Conservation (phyloP, 2,113 vertebrate species). For the Dipodomys spectabilis region DNA sequence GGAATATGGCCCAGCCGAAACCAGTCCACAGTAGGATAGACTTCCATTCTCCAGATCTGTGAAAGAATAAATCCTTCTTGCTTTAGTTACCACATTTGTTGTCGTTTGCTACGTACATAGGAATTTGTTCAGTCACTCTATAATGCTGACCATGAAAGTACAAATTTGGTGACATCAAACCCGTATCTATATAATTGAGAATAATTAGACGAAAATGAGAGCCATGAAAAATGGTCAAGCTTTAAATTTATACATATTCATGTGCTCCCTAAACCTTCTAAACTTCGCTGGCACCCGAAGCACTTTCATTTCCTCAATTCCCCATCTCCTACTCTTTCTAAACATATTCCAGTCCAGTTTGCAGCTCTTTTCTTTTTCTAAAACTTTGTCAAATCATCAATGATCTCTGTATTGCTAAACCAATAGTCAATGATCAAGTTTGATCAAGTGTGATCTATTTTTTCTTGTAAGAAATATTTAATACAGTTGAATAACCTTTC, state of each 20-base stretch:
- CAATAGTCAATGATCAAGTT: background rate
- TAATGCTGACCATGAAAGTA: background rate
- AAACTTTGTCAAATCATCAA: background rate
- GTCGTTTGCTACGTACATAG: background rate
- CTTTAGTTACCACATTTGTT: background rate
- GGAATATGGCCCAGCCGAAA: rapidly evolving
- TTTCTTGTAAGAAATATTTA: background rate
- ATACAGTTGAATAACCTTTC: background rate
- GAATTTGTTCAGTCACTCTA: background rate
- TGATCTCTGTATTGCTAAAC: background rate
- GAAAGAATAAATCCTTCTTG: background rate
- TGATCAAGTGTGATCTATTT: background rate
- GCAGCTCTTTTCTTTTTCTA: background rate
- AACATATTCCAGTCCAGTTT: background rate
- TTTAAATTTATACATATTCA: background rate
- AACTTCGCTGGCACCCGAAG: too few species aligned
- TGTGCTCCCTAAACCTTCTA: background rate
- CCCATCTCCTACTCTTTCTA: background rate
- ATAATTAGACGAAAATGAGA: background rate
- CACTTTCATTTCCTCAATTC: background rate
- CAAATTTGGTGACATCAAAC: background rate
- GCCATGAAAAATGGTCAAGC: background rate
- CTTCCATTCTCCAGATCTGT: background rate
- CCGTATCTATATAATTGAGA: background rate
- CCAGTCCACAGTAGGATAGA: background rate